Conservation (phyloP, 2,797 vertebrate species). For the Urophycis tenuis region DNA sequence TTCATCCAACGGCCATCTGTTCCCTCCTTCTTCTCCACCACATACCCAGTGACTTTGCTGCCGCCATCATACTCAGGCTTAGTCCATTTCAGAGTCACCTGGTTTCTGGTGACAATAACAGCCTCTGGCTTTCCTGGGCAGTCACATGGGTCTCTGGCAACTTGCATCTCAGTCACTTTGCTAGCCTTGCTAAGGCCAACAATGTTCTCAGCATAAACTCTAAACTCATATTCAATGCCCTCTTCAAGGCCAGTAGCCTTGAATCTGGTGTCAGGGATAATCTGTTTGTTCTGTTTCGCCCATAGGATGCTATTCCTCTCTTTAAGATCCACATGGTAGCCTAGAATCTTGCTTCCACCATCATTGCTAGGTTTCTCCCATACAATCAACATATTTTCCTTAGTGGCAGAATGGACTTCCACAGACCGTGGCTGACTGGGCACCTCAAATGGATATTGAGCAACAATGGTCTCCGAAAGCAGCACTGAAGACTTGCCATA, state of each 20-base stretch:
- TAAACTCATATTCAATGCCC: constrained; percentile 97
- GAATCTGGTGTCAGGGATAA: constrained; percentile 87
- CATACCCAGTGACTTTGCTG: constrained; percentile 92
- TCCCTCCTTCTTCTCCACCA: constrained; percentile 92
- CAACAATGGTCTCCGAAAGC: constrained; percentile 81
- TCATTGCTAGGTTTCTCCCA: constrained; percentile 93
- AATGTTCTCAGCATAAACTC: constrained; percentile 95
- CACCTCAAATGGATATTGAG: constrained; percentile 92
- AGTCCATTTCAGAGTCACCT: constrained; percentile 91
- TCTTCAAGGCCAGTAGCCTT: constrained; percentile 89
- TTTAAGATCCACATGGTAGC: constrained; percentile 94
- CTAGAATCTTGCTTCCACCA: constrained; percentile 90
- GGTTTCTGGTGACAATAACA: constrained; percentile 88
- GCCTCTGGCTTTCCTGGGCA: constrained; percentile 92
- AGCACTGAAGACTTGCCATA: constrained; percentile 93
- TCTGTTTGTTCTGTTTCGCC: constrained; percentile 91
- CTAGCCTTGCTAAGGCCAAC: constrained; percentile 91
- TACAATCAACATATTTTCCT: constrained; percentile 89
- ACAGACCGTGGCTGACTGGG: constrained; percentile 87
- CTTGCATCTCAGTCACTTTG: constrained; percentile 86
- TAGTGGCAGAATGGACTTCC: constrained; percentile 77
- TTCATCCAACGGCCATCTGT: constrained; percentile 98
- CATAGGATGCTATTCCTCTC: constrained; percentile 96
- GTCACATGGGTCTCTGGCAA: constrained; percentile 92
- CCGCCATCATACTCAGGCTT: constrained; percentile 91